Conservation (phyloP, 2,888 invertebrate genomes). For the Clistopyga incitator region DNA sequence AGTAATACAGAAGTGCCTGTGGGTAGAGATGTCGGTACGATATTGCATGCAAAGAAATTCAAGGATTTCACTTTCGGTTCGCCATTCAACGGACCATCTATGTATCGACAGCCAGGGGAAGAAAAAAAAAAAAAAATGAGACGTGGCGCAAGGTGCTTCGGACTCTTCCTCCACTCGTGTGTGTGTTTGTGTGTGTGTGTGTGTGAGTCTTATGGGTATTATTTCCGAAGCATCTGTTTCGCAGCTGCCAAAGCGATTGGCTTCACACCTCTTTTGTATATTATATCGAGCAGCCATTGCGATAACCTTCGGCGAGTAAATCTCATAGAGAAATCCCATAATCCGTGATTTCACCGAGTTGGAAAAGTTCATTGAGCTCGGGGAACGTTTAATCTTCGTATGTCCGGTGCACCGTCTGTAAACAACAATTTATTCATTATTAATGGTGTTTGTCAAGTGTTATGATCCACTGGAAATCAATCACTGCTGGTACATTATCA, state of each 20-base stretch:
- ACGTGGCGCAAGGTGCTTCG: slow-evolving; percentile 53
- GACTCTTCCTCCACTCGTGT: slow-evolving; percentile 17
- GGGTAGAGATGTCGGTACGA: slow-evolving; percentile 7
- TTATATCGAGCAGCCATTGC: slow-evolving; percentile 41
- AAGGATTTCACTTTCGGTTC: slow-evolving; percentile 57
- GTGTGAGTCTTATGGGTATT: slow-evolving; percentile 58
- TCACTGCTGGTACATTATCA: not conserved
- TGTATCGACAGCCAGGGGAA: slow-evolving; percentile 9
- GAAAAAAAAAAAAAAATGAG: too few species aligned
- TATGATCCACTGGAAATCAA: not conserved
- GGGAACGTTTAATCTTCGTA: not conserved
- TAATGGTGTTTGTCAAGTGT: not conserved
- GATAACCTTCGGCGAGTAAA: slow-evolving; percentile 11
- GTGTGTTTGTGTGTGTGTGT: too few species aligned
- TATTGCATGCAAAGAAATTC: slow-evolving; percentile 38
- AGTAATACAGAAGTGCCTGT: slow-evolving; percentile 27
- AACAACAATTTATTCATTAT: slow-evolving; percentile 14
- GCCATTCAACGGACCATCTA: slow-evolving; percentile 1
- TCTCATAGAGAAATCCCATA: slow-evolving; percentile 24
- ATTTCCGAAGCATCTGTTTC: slow-evolving; percentile 80
- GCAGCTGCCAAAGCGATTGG: slow-evolving; percentile 80
- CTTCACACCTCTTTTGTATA: slow-evolving; percentile 69
- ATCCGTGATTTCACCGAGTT: slow-evolving; percentile 1
- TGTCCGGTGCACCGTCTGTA: not conserved
- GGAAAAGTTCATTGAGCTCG: not conserved